A percentile compares a stretch with the other conserved stretches of the same genome.
Evolutionary conservation across 23 tunicate genomes (phyloP).

Genomic region (Halocynthia roretzi): DNA sequence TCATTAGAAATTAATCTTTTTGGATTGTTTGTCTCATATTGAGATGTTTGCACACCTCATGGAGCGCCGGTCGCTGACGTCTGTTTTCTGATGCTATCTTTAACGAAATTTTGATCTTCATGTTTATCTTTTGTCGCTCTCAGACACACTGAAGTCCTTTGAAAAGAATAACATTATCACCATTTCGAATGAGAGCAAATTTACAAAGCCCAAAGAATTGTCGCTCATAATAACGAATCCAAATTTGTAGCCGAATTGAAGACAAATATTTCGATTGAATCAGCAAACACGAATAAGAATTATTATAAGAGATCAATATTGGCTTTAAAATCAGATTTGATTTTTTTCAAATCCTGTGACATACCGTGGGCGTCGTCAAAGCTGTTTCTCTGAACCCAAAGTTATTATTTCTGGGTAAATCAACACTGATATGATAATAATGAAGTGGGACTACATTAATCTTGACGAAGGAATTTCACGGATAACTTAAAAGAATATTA

Average conservation of each 20-base stretch:
- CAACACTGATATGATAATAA: too few species aligned
- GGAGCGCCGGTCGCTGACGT: conserved; percentile 1
- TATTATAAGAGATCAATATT: too few species aligned
- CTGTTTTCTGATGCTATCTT: background rate
- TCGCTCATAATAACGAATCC: background rate
- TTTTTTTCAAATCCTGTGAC: too few species aligned
- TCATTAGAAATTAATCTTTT: too few species aligned
- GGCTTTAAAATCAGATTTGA: too few species aligned
- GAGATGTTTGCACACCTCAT: background rate
- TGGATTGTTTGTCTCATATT: background rate
- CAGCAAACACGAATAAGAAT: background rate
- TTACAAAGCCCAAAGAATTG: background rate
- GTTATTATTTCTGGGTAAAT: too few species aligned
- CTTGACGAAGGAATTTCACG: too few species aligned
- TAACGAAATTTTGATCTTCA: background rate
- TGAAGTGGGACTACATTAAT: too few species aligned
- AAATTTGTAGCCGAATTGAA: background rate
- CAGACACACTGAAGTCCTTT: background rate
- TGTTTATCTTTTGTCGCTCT: background rate
- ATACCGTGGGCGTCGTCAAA: too few species aligned
- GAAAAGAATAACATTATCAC: conserved; percentile 16
- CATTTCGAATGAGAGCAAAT: conserved; percentile 9
- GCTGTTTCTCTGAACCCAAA: too few species aligned
- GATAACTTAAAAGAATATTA: too few species aligned
- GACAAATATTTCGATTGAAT: conserved; percentile 9